These are phyloP conservation scores for Istiophorus platypterus DNA, from an alignment of 2,113 vertebrate genomes.

Conservation along the genomic window DNA sequence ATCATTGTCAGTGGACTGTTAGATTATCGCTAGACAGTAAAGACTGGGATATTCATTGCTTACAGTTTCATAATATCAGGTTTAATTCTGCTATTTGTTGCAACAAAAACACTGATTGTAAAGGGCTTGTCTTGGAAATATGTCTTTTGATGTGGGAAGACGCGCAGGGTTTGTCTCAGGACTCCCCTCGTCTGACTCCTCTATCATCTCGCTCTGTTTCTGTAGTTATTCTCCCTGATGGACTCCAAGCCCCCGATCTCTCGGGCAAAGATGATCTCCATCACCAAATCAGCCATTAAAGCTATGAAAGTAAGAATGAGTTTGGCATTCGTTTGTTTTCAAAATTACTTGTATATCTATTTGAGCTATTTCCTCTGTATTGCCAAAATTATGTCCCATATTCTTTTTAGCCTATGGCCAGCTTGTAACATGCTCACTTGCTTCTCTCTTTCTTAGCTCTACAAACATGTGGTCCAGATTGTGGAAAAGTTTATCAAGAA, in stretches of 20 bases:
- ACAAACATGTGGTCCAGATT: conserved; percentile 99
- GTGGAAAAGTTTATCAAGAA: conserved; percentile 99
- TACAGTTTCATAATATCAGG: not conserved
- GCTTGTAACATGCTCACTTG: not conserved
- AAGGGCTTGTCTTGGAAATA: not conserved
- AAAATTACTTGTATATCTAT: not conserved
- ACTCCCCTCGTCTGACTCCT: not conserved
- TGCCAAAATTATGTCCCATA: not conserved
- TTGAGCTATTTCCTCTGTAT: not conserved
- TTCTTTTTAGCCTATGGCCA: not conserved
- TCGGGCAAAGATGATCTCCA: conserved; percentile 99
- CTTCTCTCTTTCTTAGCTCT: conserved; percentile 87
- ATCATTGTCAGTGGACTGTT: not conserved
- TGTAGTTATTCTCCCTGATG: conserved; percentile 96
- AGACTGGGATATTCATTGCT: not conserved
- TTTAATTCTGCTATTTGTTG: not conserved
- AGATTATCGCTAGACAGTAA: no score
- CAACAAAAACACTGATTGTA: not conserved
- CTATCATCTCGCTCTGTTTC: conserved; percentile 31
- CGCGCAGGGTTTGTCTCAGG: not conserved
- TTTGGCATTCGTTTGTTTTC: not conserved
- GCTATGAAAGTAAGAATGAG: conserved; percentile 94
- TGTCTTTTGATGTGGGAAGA: not conserved
- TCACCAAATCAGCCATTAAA: conserved; percentile 99
- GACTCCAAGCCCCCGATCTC: conserved; percentile 99